A percentile compares a stretch with the other conserved stretches of the same genome.
Conservation (phyloP, 2,797 vertebrate genomes). For the Spondyliosoma cantharus region DNA sequence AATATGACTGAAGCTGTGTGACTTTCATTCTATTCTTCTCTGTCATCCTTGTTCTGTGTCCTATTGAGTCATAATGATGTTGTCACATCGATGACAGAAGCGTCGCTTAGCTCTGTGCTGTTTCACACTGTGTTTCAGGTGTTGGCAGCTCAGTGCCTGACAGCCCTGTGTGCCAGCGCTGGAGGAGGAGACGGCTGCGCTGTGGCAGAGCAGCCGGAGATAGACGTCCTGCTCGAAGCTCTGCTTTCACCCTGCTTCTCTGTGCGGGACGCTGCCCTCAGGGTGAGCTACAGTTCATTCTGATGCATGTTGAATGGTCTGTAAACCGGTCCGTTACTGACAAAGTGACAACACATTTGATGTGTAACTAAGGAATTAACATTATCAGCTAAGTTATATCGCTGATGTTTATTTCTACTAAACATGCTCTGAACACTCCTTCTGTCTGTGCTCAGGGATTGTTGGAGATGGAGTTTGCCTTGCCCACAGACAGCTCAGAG, state of each 20-base stretch:
- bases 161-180: slow-evolving; percentile 90
- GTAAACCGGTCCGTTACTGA: not conserved
- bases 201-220: slow-evolving; percentile 93
- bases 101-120: not conserved
- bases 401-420: not conserved
- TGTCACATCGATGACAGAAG: not conserved
- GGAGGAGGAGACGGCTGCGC: slow-evolving; percentile 91
- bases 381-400: too few species aligned
- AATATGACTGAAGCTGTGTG: not conserved
- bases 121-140: slow-evolving; percentile 83
- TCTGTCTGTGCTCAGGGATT: slow-evolving; percentile 84
- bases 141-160: slow-evolving; percentile 91
- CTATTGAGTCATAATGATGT: not conserved
- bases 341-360: not conserved
- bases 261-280: slow-evolving; percentile 93
- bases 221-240: slow-evolving; percentile 91
- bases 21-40: not conserved
- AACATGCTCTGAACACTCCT: not conserved
- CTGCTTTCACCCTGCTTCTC: slow-evolving; percentile 93
- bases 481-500: slow-evolving; percentile 92
- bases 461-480: slow-evolving; percentile 94
- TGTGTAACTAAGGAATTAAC: not conserved
- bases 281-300: slow-evolving; percentile 81
- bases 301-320: not conserved
- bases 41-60: not conserved